Conservation (phyloP, 2,888 invertebrate species). For the Temnothorax unifasciatus region DNA sequence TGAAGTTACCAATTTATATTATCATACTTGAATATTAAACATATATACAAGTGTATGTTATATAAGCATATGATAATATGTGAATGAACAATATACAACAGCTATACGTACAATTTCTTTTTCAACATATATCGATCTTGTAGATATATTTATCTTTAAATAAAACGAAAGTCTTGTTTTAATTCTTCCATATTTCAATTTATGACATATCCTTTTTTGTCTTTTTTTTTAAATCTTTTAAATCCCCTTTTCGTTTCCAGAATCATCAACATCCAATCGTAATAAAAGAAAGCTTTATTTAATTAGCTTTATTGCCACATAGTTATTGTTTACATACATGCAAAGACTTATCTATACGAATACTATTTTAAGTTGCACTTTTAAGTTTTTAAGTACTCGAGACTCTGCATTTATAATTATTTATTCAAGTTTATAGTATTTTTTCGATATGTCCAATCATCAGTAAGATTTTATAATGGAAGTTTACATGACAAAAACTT, state of each 20-base stretch:
- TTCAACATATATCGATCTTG: not conserved
- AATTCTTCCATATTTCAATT: not conserved
- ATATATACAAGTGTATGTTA: not conserved
- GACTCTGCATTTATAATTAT: not conserved
- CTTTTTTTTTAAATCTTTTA: not conserved
- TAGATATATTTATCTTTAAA: not conserved
- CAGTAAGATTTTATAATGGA: not conserved
- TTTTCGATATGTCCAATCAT: not conserved
- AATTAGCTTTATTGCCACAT: not conserved
- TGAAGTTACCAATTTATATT: not conserved
- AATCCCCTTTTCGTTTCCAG: not conserved
- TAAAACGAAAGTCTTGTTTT: not conserved
- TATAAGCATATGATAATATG: not conserved
- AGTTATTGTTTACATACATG: conserved; percentile 10
- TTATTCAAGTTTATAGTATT: conserved; percentile 8
- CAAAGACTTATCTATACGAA: conserved; percentile 19
- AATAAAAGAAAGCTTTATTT: conserved; percentile 1
- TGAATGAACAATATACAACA: not conserved
- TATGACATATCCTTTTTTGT: not conserved
- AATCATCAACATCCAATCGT: not conserved
- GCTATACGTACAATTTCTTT: not conserved
- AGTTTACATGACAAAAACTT: not conserved
- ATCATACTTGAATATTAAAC: conserved; percentile 10
- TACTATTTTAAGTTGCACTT: not conserved
- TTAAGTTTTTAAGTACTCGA: not conserved